These are phyloP conservation scores for Bombus superbus DNA, from an alignment of 1,140 invertebrate species.

Conservation along the genomic window DNA sequence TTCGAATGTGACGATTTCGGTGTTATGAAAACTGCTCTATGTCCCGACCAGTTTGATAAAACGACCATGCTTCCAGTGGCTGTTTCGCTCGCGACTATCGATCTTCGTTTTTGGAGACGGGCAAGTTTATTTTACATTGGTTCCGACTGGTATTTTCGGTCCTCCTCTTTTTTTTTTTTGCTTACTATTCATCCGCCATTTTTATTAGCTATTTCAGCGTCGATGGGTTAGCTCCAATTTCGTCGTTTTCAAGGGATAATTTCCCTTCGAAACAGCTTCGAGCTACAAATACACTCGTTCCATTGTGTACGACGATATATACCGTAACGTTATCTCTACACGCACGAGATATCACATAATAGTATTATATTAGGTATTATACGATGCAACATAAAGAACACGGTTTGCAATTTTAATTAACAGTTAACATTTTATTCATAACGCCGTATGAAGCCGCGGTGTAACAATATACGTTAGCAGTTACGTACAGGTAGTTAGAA, in stretches of 20 bases:
- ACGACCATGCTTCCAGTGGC: neutral
- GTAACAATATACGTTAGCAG: too few species aligned
- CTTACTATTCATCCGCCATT: constrained; percentile 5
- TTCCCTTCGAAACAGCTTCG: constrained; percentile 4
- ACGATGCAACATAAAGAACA: neutral
- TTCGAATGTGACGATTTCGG: constrained; percentile 63
- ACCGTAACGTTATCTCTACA: neutral
- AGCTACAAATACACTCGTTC: neutral
- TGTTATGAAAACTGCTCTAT: constrained; percentile 24
- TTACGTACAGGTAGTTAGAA: neutral
- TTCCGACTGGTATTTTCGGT: neutral
- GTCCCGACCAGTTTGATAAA: neutral
- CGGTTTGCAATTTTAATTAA: constrained; percentile 31
- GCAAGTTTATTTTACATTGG: neutral
- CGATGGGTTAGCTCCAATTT: constrained; percentile 5
- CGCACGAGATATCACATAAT: neutral
- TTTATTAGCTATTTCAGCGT: constrained; percentile 15
- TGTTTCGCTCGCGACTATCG: neutral
- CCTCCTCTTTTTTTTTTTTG: neutral
- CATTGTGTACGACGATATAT: neutral
- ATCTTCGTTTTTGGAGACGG: neutral
- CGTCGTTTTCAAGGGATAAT: constrained; percentile 9
- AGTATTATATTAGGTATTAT: neutral
- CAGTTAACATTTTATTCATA: constrained; percentile 28
- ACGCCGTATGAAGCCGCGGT: neutral